Base-by-base conservation (phyloP, 1,140 invertebrate genomes). In the Stegodyphus mimosarum region DNA sequence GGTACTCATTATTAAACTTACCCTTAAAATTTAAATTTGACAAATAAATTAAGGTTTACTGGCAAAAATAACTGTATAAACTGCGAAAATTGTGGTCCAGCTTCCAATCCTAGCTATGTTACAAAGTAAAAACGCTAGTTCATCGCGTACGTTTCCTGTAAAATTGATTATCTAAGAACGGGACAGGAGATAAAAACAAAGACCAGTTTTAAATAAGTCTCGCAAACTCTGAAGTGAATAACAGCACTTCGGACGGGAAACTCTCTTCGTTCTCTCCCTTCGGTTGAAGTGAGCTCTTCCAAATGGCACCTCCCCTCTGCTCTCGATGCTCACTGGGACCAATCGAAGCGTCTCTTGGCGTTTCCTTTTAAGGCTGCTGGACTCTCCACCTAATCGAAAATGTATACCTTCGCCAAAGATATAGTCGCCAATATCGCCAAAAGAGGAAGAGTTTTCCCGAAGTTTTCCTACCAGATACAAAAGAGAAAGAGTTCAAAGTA, bases 281-380 rank as follows among this genome's bases (percentile, higher is more conserved):
- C 73, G 50, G 33, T 15, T 13, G 63, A 84, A 76, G 72, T 75
- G 64, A 70, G 51, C 51, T 52, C 64, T 18, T 63, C 81, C 72
- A 70, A 74, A 18, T 75, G 64, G 64, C 66, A 76, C 81, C 81
- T 75, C 73, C 73, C 81, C 73, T 67, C 73, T 70, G 81, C 72
- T 84, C 81, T 73, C 50, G 70, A 7, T 81, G 55, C 70, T 81
- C 69, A 63, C 81, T 84, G 64, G 81, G 71, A 84, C 81, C 81
- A 84, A 84, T 84, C 64, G 81, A 84, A 84, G 81, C 60, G 81
- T 84, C 81, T 84, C 81, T 76, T 84, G 72, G 81, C 81, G 72
- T 73, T 84, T 64, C 81, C 51, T 33, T 63, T 72, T 75, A 51
- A 84, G 81, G 81, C 73, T 84, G 72, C 81, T 75, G 49, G 55